Base-by-base conservation (phyloP, 2,113 vertebrate species). In the Pangasianodon hypophthalmus region DNA sequence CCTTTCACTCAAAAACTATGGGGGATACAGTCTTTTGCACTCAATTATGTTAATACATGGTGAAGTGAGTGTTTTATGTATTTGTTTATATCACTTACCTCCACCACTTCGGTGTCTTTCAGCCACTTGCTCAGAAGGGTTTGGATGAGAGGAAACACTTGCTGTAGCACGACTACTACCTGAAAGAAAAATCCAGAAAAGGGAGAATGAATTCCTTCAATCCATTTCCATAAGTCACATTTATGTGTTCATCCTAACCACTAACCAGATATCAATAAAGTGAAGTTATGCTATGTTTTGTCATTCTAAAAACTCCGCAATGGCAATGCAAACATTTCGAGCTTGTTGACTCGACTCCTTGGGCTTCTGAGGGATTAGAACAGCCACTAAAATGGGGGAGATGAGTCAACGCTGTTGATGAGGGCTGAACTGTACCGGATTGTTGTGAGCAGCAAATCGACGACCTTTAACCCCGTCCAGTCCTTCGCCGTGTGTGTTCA, bases 81-180 rank as follows among this genome's bases (percentile, higher is more conserved):
- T 26, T n/a, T 80, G 10, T 81, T 58, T 1, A 21, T 19, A 6
- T 21, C 0, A 5, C 95, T 95, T 94, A 99, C 98, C 97, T 99
- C 98, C 6, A 99, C 98, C 92, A 99, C 97, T 52, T 99, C 98
- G 11, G 97, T 96, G 93, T 99, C 98, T 89, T 97, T 97, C 62
- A 99, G 93, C 98, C 98, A 99, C 92, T 98, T 98, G 95, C 97
- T 98, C 91, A 99, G 96, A 92, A 99, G 95, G 92, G 96, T 98
- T 95, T 98, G 97, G 93, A 99, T 98, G 92, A 99, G 94, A 84
- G 98, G 95, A 95, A 99, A 99, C 91, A 98, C 97, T 92, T 99
- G 97, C 95, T 98, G 98, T 11, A 99, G 95, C 87, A 99, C 97
- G 82, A 98, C 96, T 52, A 98, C 97, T 88, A 99, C 97, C 98